Percentiles rank a stretch among this genome's conserved stretches.
Conservation (phyloP, 2,888 invertebrate species). For the Heliconius ismenius region DNA sequence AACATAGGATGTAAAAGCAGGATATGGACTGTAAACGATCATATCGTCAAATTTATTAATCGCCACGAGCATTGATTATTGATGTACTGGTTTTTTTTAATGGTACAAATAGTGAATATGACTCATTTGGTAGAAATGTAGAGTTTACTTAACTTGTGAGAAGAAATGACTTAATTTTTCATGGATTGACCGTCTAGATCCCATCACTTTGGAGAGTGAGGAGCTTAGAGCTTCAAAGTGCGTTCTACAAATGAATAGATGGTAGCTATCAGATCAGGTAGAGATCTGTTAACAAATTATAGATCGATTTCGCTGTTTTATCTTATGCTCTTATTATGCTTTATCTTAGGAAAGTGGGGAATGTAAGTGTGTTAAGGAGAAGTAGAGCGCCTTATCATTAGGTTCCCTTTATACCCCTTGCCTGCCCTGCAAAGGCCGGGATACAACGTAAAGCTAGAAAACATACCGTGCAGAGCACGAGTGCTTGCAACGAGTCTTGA, state of each 20-base stretch:
- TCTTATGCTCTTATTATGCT: too few relatives aligned
- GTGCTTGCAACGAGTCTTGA: too few relatives aligned
- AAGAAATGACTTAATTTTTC: too few relatives aligned
- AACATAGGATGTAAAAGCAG: constrained; percentile 48
- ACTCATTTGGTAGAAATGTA: neutral
- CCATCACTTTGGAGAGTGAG: too few relatives aligned
- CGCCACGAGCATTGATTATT: constrained; percentile 48
- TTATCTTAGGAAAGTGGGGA: too few relatives aligned
- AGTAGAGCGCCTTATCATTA: too few relatives aligned
- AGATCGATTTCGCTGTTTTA: neutral
- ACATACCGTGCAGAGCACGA: too few relatives aligned
- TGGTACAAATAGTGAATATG: neutral
- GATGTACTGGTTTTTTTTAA: neutral
- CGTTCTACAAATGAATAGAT: neutral
- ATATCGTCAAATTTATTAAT: constrained; percentile 38
- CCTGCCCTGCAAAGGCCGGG: too few relatives aligned
- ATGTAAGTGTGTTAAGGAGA: too few relatives aligned
- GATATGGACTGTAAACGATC: constrained; percentile 42
- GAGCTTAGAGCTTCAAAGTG: neutral
- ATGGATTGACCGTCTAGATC: too few relatives aligned
- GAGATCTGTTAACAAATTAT: neutral
- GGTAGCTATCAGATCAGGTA: neutral
- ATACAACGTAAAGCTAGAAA: too few relatives aligned
- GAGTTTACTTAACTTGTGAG: neutral
- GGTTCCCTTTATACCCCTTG: too few relatives aligned